Base-by-base conservation (phyloP, 2,113 vertebrate species). In the Sitta europaea region DNA sequence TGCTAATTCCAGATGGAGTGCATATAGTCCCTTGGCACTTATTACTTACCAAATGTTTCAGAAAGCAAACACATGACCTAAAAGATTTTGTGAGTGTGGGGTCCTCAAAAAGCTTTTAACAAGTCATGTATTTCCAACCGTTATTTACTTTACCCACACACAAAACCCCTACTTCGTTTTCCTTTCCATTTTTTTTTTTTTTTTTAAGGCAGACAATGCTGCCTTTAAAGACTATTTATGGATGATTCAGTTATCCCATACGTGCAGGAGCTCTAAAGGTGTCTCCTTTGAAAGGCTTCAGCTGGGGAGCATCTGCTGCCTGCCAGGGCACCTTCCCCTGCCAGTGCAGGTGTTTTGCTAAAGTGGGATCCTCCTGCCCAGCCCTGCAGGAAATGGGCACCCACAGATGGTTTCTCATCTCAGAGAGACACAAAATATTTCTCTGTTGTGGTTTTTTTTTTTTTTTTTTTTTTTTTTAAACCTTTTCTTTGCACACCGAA, bases 11-110 rank as follows among this genome's bases (percentile, higher is more conserved):
- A 98, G 98, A 98, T 98, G 98, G 98, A 98, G 96, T 95, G 97
- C 97, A 97, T 97, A 94, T 91, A 97, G 95, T 98, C 98, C 97
- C 98, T 96, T 95, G 97, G 97, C 97, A 97, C 97, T 98, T 96
- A 97, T 97, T 97, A 98, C 97, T 97, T 97, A 98, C 98, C 98
- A 98, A 98, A 98, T 98, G 98, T 98, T 98, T 98, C 40, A 5
- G 97, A 98, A 98, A 98, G 98, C 97, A 98, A 98, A 98, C 97
- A 98, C 96, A 98, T 98, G 98, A 98, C 98, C 98, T 98, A 98
- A 97, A 98, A 96, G 97, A 97, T 97, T 98, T 97, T 90, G 90
- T 94, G 97, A 98, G 97, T 97, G 97, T 98, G 97, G 97, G 96
- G 97, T 98, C 97, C 92, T 97, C 87, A 92, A 78, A 97, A 98